Evolutionary conservation across 2,113 vertebrate species (phyloP).

Genomic region (Pavo muticus): DNA sequence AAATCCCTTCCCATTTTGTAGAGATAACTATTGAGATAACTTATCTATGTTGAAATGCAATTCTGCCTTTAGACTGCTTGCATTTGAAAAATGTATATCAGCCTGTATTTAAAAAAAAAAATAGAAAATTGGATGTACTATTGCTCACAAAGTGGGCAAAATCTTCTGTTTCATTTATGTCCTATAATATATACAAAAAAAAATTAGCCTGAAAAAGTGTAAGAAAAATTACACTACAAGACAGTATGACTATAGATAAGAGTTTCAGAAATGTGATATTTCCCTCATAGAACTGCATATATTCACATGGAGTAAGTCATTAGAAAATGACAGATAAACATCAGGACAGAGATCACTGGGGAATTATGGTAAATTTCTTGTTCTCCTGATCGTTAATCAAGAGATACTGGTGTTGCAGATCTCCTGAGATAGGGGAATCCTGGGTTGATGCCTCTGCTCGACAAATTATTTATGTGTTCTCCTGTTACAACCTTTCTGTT

Average conservation of each 20-base stretch:
- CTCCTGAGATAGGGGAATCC: neutral
- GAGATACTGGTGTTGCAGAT: slow-evolving; percentile 31
- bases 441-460: neutral
- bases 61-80: neutral
- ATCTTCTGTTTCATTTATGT: neutral
- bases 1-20: neutral
- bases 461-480: neutral
- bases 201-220: neutral
- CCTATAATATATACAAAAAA: neutral
- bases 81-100: neutral
- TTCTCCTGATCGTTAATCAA: slow-evolving; percentile 43
- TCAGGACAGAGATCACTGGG: slow-evolving; percentile 31
- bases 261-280: slow-evolving; percentile 14
- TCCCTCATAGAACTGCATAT: neutral
- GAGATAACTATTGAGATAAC: neutral
- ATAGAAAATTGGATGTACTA: neutral
- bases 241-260: neutral
- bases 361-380: slow-evolving; percentile 44
- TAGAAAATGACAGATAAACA: slow-evolving; percentile 61
- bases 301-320: slow-evolving; percentile 27
- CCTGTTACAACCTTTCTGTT: neutral
- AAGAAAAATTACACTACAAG: slow-evolving; percentile 38
- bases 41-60: neutral
- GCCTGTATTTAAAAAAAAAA: neutral
- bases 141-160: neutral